A percentile compares a stretch with the other conserved stretches of the same genome.
Evolutionary conservation across 1,140 invertebrate species (phyloP).

Genomic region (Drosophila erecta): DNA sequence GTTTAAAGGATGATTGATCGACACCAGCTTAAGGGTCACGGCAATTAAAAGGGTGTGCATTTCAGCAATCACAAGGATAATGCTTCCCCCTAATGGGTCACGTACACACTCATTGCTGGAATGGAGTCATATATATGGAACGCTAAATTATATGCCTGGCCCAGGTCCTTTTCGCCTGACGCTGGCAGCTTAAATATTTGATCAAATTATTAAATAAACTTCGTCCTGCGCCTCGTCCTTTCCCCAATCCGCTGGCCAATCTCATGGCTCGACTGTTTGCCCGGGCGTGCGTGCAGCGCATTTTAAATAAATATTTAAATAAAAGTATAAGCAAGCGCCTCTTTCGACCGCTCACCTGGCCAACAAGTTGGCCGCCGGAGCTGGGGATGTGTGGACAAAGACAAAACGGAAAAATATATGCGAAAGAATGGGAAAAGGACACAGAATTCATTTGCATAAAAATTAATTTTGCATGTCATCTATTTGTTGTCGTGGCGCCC

Average conservation of each 20-base stretch:
- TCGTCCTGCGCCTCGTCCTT: background rate
- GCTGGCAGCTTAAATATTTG: slow-evolving; percentile 67
- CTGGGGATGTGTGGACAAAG: slow-evolving; percentile 10
- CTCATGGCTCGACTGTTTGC: slow-evolving; percentile 53
- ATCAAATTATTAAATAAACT: slow-evolving; percentile 71
- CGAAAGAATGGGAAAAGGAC: background rate
- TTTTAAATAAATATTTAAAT: slow-evolving; percentile 81
- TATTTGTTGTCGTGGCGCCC: slow-evolving; percentile 67
- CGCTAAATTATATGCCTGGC: slow-evolving; percentile 5
- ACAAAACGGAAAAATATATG: background rate
- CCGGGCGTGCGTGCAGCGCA: slow-evolving; percentile 63
- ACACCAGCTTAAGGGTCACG: background rate
- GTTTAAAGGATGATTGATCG: slow-evolving; percentile 29
- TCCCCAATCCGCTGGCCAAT: slow-evolving; percentile 26
- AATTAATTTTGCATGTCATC: slow-evolving; percentile 82
- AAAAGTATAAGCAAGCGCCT: slow-evolving; percentile 41
- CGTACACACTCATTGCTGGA: background rate
- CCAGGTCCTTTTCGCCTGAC: background rate
- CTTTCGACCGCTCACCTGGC: slow-evolving; percentile 16
- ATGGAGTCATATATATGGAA: slow-evolving; percentile 2
- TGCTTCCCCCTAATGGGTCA: background rate
- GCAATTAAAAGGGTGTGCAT: slow-evolving; percentile 19
- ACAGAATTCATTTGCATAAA: slow-evolving; percentile 75
- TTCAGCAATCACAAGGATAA: background rate
- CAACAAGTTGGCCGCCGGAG: slow-evolving; percentile 4